Percentiles rank a stretch among this genome's conserved stretches.
Conservation (phyloP, 2,888 invertebrate species). For the Prosapia bicincta region DNA sequence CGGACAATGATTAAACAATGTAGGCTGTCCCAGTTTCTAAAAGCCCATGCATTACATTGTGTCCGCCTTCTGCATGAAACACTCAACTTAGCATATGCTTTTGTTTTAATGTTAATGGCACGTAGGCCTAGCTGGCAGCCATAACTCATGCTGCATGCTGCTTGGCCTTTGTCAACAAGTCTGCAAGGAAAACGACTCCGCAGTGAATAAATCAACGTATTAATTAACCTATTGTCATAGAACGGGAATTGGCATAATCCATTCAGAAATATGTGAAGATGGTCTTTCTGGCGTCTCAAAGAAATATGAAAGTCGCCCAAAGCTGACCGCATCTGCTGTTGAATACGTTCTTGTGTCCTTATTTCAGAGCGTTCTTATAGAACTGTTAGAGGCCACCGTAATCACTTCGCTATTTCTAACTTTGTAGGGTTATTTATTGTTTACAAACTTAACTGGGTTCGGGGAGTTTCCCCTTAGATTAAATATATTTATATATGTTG, state of each 20-base stretch:
- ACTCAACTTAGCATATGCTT: neutral
- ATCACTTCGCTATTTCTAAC: too few relatives aligned
- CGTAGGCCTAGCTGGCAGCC: neutral
- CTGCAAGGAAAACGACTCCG: neutral
- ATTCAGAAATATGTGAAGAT: too few relatives aligned
- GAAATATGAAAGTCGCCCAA: too few relatives aligned
- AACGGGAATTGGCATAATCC: neutral
- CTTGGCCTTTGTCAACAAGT: neutral
- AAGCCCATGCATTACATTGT: neutral
- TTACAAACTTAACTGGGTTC: too few relatives aligned
- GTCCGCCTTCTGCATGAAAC: neutral
- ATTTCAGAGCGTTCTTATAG: too few relatives aligned
- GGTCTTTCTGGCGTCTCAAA: too few relatives aligned
- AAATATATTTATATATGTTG: too few relatives aligned
- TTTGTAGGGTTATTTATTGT: too few relatives aligned
- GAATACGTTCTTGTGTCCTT: too few relatives aligned
- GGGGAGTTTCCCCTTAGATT: too few relatives aligned
- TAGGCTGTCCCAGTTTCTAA: neutral
- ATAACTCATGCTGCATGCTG: neutral
- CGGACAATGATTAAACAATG: neutral
- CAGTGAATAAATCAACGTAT: neutral
- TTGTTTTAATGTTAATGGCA: neutral
- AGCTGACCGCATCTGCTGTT: too few relatives aligned
- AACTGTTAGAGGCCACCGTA: too few relatives aligned
- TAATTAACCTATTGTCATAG: neutral